These are phyloP conservation scores for Equus przewalskii DNA, from an alignment of 2,113 vertebrate genomes.

Conservation along the genomic window DNA sequence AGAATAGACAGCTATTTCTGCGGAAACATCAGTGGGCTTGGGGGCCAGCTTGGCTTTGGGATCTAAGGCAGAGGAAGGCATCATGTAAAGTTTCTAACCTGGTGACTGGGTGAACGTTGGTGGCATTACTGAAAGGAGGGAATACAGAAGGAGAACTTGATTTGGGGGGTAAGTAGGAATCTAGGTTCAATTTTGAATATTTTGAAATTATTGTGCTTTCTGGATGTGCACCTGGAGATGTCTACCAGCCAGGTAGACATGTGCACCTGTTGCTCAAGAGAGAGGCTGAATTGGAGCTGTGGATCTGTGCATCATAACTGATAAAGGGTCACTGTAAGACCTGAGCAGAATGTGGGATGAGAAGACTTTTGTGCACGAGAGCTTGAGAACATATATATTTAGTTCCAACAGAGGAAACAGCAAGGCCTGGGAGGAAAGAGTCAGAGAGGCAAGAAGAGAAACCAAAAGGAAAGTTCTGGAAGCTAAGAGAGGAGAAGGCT, in stretches of 20 bases:
- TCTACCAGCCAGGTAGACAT: not conserved
- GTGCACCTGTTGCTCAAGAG: not conserved
- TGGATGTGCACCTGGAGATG: not conserved
- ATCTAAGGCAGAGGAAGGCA: not conserved
- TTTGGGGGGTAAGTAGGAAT: not conserved
- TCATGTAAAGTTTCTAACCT: not conserved
- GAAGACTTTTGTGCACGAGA: not conserved
- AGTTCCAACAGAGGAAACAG: not conserved
- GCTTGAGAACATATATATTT: not conserved
- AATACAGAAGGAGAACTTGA: not conserved
- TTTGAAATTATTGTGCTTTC: not conserved
- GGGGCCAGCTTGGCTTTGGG: not conserved
- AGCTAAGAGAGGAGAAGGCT: not conserved
- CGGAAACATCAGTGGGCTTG: not conserved
- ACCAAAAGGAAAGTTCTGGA: not conserved
- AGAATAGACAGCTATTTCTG: not conserved
- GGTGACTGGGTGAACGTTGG: not conserved
- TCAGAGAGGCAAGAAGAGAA: not conserved
- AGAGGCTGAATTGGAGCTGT: not conserved
- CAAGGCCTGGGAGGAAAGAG: rapidly evolving
- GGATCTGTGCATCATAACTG: not conserved
- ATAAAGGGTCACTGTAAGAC: not conserved
- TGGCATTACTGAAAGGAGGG: not conserved
- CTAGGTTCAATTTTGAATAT: not conserved
- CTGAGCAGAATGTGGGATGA: no score